Evolutionary conservation across 2,113 vertebrate genomes (phyloP).

Genomic region (Coptodon bakossiorum): DNA sequence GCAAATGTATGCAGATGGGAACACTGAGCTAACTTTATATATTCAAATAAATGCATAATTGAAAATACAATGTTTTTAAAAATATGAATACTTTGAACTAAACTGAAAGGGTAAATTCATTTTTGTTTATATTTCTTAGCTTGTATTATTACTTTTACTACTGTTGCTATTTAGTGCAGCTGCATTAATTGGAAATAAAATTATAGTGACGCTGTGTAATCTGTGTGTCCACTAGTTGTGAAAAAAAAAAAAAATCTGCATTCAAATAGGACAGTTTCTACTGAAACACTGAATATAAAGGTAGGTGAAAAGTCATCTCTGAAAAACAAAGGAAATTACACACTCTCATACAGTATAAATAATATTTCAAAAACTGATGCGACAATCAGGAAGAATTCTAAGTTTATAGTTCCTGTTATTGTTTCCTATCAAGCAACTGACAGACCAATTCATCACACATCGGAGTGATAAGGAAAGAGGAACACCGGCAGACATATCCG

Average conservation of each 20-base stretch:
- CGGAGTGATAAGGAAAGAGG: slow-evolving; percentile 56
- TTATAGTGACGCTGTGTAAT: background rate
- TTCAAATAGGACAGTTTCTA: background rate
- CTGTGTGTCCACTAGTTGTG: background rate
- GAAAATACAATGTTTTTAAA: background rate
- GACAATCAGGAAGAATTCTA: slow-evolving; percentile 57
- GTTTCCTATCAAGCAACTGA: slow-evolving; percentile 66
- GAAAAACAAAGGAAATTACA: slow-evolving; percentile 49
- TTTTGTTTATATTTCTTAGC: background rate
- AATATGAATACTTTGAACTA: background rate
- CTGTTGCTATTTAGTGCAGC: background rate
- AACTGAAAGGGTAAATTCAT: background rate
- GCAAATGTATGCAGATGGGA: background rate
- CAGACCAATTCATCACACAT: slow-evolving; percentile 62
- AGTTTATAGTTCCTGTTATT: slow-evolving; percentile 78
- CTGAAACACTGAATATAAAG: background rate
- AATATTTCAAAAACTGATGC: slow-evolving; percentile 54
- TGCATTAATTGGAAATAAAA: background rate
- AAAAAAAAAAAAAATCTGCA: background rate
- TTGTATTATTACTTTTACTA: background rate
- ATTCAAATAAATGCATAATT: background rate
- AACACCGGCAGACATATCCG: slow-evolving; percentile 59
- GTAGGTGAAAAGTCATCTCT: background rate
- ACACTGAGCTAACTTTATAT: background rate
- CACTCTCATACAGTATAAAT: slow-evolving; percentile 32